Evolutionary conservation across 1,140 invertebrate species (phyloP), one percentile per base, ranked within the genome.

Genomic region (Homalodisca vitripennis): DNA sequence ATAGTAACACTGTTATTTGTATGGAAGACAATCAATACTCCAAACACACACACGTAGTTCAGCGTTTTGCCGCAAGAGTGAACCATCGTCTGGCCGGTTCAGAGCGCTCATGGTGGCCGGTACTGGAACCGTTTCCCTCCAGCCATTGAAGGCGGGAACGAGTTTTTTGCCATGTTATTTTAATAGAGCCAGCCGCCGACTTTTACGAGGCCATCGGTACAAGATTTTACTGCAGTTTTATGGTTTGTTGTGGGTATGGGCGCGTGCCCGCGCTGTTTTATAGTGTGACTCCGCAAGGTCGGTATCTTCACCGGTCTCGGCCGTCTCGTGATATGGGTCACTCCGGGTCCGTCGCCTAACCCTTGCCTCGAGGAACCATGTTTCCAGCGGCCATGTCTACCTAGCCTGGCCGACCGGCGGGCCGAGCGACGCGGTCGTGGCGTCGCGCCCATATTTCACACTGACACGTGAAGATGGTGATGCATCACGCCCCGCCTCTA

Each of bases 221-320:
- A 60, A 60, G 55, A 60, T 60, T 60, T 60, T 60, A 60, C 55
- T 6, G 55, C 55, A 22, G 48, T 60, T 60, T 60, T 60, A 60
- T 30, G 55, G 55, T 60, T 60, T 60, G 55, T 60, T 60, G 55
- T 60, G 55, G 14, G 34, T 41, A 10, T 22, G 13, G 22, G 48
- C 55, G 55, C 55, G 55, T 60, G 55, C 22, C 55, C 34, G 34
- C 34, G 6, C 17, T 41, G 34, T 10, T 17, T 41, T 41, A 10
- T 41, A 41, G 6, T 41, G 34, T 17, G 6, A 41, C 34, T 41
- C 17, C 6, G 34, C 34, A 41, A 41, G 34, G 34, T 17, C 34
- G 34, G 34, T 10, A 41, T 41, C 6, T 41, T 17, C 34, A 6
- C 17, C 6, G 6, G 6, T 41, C 17, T 41, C 34, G 34, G 6